Evolutionary conservation across 2,113 vertebrate genomes (phyloP).

Genomic region (Craseonycteris thonglongyai): DNA sequence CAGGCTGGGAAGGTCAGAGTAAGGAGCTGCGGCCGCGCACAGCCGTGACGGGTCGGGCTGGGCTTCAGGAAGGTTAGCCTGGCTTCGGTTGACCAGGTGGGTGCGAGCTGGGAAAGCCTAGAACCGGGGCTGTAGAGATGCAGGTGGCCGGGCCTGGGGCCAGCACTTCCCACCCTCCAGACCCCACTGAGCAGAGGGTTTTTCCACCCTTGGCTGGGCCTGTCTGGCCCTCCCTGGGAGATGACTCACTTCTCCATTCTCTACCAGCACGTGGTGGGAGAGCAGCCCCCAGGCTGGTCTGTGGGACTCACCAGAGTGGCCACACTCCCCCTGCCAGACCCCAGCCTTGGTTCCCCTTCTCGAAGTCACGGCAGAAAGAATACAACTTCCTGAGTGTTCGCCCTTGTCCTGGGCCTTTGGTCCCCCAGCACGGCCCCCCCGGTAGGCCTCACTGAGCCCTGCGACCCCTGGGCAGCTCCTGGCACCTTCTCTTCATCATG

Average conservation of each 20-base stretch:
- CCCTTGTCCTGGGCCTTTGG: background rate
- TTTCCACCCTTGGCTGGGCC: slow-evolving; percentile 20
- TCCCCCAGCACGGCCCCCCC: accelerated
- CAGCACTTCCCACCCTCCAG: background rate
- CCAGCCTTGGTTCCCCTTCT: slow-evolving; percentile 49
- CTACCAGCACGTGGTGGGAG: accelerated
- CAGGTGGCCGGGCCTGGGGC: background rate
- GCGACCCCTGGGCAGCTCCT: accelerated
- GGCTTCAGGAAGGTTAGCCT: background rate
- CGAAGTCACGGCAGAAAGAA: slow-evolving; percentile 40
- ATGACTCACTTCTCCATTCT: slow-evolving; percentile 56
- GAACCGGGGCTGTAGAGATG: accelerated
- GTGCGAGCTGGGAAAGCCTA: background rate
- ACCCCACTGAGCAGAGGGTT: background rate
- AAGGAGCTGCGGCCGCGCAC: no score
- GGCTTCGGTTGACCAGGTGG: background rate
- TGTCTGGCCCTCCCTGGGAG: background rate
- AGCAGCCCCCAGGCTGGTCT: background rate
- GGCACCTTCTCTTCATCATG: background rate
- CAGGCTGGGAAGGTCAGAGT: background rate
- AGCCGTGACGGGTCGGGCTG: accelerated
- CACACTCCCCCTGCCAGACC: background rate
- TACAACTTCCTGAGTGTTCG: background rate
- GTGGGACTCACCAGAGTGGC: slow-evolving; percentile 30
- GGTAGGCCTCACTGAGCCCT: background rate